These are phyloP conservation scores for Hesperia comma DNA, from an alignment of 2,888 invertebrate species.

Conservation along the genomic window DNA sequence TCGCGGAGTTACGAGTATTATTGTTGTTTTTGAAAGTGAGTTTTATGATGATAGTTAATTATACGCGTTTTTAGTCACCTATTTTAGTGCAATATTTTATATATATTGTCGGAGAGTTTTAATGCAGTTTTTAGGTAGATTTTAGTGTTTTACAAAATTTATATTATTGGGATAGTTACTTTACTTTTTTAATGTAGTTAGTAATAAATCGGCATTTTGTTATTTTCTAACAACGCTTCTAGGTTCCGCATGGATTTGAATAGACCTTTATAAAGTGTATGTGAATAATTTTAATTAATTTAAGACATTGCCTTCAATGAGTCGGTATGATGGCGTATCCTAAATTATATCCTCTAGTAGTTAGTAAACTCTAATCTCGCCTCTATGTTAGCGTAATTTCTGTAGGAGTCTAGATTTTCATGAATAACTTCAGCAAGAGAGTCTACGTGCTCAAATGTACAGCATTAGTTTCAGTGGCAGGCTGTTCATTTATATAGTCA, in stretches of 20 bases:
- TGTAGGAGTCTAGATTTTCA: constrained; percentile 31
- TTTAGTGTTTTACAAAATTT: too few species aligned
- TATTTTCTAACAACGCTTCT: neutral
- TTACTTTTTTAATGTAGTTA: too few species aligned
- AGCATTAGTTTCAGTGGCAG: constrained; percentile 41
- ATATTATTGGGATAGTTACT: too few species aligned
- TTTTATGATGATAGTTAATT: neutral
- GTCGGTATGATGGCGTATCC: constrained; percentile 2
- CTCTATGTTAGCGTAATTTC: constrained; percentile 37
- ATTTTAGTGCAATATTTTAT: neutral
- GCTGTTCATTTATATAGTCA: too few species aligned
- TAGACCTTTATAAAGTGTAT: constrained; percentile 7
- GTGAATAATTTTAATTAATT: neutral
- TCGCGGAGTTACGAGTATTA: neutral
- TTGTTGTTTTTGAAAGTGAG: neutral
- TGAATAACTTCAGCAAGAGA: constrained; percentile 35
- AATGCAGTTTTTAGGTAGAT: too few species aligned
- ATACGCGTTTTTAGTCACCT: neutral
- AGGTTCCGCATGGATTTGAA: neutral
- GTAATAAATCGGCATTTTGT: too few species aligned
- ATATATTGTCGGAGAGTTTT: too few species aligned
- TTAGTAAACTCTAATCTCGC: constrained; percentile 22
- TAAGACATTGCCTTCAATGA: neutral
- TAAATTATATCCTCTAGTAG: constrained; percentile 4
- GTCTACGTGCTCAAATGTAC: constrained; percentile 74